Base-by-base conservation (phyloP, 1,140 invertebrate genomes). In the Drosophila tropicalis region DNA sequence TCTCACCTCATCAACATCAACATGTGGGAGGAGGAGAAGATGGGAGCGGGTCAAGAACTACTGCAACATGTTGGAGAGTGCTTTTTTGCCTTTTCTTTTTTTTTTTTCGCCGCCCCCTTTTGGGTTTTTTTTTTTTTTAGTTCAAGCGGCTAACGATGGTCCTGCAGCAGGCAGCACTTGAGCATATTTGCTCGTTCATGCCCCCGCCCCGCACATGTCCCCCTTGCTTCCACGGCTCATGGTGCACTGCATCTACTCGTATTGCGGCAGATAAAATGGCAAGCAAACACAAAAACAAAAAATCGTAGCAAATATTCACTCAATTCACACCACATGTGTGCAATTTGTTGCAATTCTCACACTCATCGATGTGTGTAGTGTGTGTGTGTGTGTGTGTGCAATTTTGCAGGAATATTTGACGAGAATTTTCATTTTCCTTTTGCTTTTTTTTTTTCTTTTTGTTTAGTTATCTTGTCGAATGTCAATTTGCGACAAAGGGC, bases 1-100 rank as follows among this genome's bases (percentile, higher is more conserved):
- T n/a, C 29, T 29, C 5, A 29, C 5, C 29, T 5, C 12, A 41
- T 56, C 41, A 47, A 17, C 9, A n/a, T 17, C 13, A 17, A 25
- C 22, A 25, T 25, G 22, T 25, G 22, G 15, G 15, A 6, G n/a
- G n/a, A 5, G 41, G 6, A 19, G n/a, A 5, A 15, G 6, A 19
- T 5, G 9, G 44, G 15, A 1, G 9, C 9, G 19, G 44, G 54
- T 36, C 56, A 58, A 58, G 13, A n/a, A 40, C 32, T 61, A 57
- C 75, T 70, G 79, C 79, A 82, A 82, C 80, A 79, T 70, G 79
- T 82, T 12, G 10, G 75, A 82, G 55, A 62, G 44, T 51, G 51
- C 67, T 36, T 60, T 60, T 72, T 39, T 5, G 10, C 32, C n/a
- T 17, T 58, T 54, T 54, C 7, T 15, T 44, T 44, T 51, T 51